These are phyloP conservation scores for Mustela nigripes DNA, from an alignment of 2,113 vertebrate genomes.

Conservation along the genomic window DNA sequence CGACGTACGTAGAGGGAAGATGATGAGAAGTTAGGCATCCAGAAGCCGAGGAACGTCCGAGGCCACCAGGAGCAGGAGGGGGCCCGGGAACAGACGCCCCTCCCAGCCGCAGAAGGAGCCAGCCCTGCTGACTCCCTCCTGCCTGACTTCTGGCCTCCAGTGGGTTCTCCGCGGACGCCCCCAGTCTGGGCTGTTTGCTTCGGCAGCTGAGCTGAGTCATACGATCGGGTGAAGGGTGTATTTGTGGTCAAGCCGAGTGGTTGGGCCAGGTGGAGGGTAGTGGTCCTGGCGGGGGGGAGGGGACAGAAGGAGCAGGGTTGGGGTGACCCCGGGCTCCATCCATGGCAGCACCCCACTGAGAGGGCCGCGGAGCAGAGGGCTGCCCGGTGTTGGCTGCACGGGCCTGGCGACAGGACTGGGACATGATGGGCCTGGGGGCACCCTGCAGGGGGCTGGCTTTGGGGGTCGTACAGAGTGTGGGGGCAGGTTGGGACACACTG, in stretches of 20 bases:
- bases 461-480: background rate
- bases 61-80: background rate
- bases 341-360: background rate
- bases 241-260: background rate
- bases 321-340: rapidly evolving
- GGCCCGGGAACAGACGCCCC: background rate
- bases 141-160: background rate
- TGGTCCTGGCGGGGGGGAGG: too few species aligned
- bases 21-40: background rate
- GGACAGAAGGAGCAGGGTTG: background rate
- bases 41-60: background rate
- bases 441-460: background rate
- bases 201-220: background rate
- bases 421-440: background rate
- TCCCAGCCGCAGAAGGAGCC: background rate
- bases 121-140: rapidly evolving
- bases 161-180: rapidly evolving
- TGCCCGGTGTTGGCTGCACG: too few species aligned
- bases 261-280: background rate
- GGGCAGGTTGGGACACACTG: background rate
- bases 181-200: background rate
- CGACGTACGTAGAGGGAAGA: too few species aligned
- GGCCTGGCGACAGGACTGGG: background rate
- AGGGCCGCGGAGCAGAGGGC: background rate
- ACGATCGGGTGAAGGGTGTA: background rate